Evolutionary conservation across 2,113 vertebrate genomes (phyloP).

Genomic region (Rhea pennata): DNA sequence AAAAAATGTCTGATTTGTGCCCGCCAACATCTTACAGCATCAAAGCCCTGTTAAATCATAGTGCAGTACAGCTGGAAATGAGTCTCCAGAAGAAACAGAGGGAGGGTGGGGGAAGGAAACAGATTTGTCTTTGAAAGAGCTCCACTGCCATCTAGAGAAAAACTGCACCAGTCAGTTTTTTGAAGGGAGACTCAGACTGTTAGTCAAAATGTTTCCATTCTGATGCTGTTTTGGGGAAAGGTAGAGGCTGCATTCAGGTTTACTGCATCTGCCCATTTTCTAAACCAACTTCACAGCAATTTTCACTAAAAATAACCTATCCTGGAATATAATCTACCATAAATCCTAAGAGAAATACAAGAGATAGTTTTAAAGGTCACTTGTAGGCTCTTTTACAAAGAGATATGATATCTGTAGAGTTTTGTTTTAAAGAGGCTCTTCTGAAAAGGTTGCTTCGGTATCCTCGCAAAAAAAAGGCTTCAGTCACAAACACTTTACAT

Average conservation of each 20-base stretch:
- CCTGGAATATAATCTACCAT: neutral
- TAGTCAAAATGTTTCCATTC: conserved; percentile 17
- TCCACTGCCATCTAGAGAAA: conserved; percentile 79
- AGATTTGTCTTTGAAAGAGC: conserved; percentile 41
- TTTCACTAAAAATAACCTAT: neutral
- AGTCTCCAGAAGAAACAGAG: conserved; percentile 46
- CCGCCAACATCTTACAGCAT: conserved; percentile 77
- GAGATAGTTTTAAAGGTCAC: neutral
- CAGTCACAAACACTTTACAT: neutral
- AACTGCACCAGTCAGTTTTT: neutral
- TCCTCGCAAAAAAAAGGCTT: neutral
- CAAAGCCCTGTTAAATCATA: conserved; percentile 77
- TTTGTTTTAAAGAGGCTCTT: conserved; percentile 16
- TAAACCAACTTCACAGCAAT: neutral
- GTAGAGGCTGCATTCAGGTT: neutral
- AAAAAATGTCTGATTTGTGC: conserved; percentile 71
- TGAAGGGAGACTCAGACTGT: neutral
- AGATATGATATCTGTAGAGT: neutral
- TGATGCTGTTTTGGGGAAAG: neutral
- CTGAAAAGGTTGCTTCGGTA: neutral
- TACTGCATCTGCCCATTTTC: neutral
- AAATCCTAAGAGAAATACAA: neutral
- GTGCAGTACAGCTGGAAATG: conserved; percentile 66
- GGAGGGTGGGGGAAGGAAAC: conserved; percentile 40
- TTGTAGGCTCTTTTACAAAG: neutral